Evolutionary conservation across 2,797 vertebrate species (phyloP).

Genomic region (Mycteria americana): DNA sequence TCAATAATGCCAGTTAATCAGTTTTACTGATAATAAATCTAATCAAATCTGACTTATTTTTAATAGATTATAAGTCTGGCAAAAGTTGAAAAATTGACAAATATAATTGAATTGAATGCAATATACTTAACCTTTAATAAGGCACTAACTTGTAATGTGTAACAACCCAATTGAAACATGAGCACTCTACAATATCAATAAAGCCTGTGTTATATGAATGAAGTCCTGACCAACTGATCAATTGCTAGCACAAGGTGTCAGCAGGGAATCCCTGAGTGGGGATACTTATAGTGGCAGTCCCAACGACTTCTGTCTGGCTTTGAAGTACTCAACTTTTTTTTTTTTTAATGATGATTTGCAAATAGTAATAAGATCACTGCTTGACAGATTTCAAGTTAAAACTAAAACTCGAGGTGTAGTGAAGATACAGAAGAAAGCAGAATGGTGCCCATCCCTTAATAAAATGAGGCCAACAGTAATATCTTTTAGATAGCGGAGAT

Average conservation of each 20-base stretch:
- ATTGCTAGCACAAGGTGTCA: not conserved
- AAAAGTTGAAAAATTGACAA: conserved; percentile 11
- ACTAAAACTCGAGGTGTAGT: not conserved
- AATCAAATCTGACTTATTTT: not conserved
- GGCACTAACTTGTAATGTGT: not conserved
- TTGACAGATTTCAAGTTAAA: not conserved
- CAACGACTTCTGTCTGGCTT: not conserved
- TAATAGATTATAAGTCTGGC: not conserved
- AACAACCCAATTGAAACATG: not conserved
- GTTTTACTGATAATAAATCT: conserved; percentile 13
- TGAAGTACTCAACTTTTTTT: not conserved
- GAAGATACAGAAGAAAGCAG: not conserved
- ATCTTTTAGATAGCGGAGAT: not conserved
- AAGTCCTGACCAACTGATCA: not conserved
- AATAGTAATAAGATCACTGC: not conserved
- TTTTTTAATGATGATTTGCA: not conserved
- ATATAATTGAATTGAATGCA: not conserved
- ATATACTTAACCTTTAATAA: not conserved
- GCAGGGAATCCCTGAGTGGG: not conserved
- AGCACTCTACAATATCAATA: not conserved
- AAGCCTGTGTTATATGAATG: not conserved
- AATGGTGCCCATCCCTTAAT: not conserved
- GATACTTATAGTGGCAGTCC: not conserved
- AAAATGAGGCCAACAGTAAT: not conserved
- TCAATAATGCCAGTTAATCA: not conserved